phyloP scores from a whole-genome alignment of 2,888 invertebrate species.

The Neoaliturus tenellus region DNA sequence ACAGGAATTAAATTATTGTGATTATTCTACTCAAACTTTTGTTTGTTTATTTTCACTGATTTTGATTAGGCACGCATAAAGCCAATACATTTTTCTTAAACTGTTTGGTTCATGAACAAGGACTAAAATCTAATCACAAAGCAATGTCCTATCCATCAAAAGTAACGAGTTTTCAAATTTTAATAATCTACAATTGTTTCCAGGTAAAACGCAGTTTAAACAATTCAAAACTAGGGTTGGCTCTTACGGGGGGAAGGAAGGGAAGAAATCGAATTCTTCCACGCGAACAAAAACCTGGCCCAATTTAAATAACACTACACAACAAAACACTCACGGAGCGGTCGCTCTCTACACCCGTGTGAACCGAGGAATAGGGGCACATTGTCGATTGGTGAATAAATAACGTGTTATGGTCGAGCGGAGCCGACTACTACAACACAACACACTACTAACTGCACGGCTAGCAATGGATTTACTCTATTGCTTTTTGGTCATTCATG shows the following conservation, averaged over 20 bases:
- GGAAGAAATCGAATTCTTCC: conserved; percentile 2
- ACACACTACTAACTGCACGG: background rate
- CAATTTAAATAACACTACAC: conserved; percentile 27
- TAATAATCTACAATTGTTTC: no score
- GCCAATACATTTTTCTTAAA: no score
- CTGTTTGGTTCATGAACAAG: no score
- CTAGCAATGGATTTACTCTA: background rate
- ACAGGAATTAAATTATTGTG: no score
- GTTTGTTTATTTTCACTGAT: no score
- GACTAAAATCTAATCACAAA: no score
- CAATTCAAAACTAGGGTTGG: background rate
- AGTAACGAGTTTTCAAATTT: no score
- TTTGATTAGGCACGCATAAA: no score
- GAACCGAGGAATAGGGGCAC: background rate
- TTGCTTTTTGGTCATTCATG: no score
- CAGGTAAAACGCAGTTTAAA: background rate
- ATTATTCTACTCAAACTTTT: no score
- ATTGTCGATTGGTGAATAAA: background rate
- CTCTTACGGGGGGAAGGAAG: background rate
- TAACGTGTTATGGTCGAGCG: background rate
- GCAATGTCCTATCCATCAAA: no score
- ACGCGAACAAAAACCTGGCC: conserved; percentile 1
- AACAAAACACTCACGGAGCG: conserved; percentile 13
- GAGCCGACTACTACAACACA: background rate
- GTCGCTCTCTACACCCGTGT: conserved; percentile 15